Evolutionary conservation across 2,888 invertebrate species (phyloP), one percentile per base, ranked within the genome.

Genomic region (Apocheima hispidaria): DNA sequence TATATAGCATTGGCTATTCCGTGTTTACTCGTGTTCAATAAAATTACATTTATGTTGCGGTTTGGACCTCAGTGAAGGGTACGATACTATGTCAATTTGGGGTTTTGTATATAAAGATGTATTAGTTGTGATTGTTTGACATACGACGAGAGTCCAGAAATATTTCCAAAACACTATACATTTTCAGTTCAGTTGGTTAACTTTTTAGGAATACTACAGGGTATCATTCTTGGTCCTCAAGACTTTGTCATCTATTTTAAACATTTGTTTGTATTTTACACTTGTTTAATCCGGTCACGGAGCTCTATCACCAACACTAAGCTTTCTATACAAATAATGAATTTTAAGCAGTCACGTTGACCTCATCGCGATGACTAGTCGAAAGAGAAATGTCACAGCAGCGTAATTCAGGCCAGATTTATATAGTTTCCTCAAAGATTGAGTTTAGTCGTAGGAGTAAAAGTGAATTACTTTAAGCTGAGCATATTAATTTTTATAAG

Each of bases 281-380:
- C 28, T 35, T 48, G 35, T 50, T 48, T 46, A 26, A 60, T 60
- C 46, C 41, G 51, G 41, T 26, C 55, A 68, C 63, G 63, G 60
- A 58, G 52, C 55, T 60, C 51, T 14, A 61, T 16, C 20, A 6
- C 36, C n/a, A 48, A 56, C 54, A 55, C 68, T 62, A 53, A 64
- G 61, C 73, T 75, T 72, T 75, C 73, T 73, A 70, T 62, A 54
- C 61, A 70, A 71, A 73, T 67, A 70, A 59, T 63, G 66, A 63
- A 58, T 65, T 63, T 66, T 63, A 56, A 64, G 38, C 58, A 60
- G 57, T 64, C 57, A 58, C 40, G 66, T 60, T 65, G 69, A 64
- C 65, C 66, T 59, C 56, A 63, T 49, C 55, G 48, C 53, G 58
- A 61, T 65, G 65, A 63, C 53, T 63, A 53, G 61, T 49, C 28